Evolutionary conservation across 2,113 vertebrate species (phyloP).

Genomic region (Perccottus glenii): DNA sequence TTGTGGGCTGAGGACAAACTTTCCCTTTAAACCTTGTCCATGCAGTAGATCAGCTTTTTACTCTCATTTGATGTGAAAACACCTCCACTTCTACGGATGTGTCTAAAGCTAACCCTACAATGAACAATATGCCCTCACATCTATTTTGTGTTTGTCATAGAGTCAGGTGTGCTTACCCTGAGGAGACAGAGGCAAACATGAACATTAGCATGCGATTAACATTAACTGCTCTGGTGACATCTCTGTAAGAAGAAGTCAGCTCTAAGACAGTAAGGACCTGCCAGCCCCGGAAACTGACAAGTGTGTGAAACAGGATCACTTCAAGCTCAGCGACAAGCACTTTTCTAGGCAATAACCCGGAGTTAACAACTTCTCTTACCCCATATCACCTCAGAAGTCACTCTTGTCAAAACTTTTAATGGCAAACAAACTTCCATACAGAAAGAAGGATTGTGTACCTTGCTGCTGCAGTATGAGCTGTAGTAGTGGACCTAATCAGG

Average conservation of each 20-base stretch:
- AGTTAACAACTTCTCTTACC: conserved; percentile 48
- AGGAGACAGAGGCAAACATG: conserved; percentile 37
- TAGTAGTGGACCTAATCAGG: conserved; percentile 35
- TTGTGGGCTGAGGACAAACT: conserved; percentile 23
- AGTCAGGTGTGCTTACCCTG: conserved; percentile 41
- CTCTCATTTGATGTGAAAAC: background rate
- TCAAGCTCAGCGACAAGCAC: conserved; percentile 60
- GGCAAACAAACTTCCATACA: conserved; percentile 3
- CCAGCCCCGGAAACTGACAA: conserved; percentile 70
- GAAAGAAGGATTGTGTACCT: conserved; percentile 51
- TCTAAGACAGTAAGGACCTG: conserved; percentile 63
- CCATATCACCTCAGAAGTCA: conserved; percentile 53
- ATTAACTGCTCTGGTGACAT: conserved; percentile 62
- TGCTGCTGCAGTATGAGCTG: conserved; percentile 19
- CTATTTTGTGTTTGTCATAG: conserved; percentile 12
- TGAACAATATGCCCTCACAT: background rate
- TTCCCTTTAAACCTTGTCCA: conserved; percentile 7
- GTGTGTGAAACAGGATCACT: conserved; percentile 79
- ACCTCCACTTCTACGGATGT: background rate
- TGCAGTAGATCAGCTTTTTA: background rate
- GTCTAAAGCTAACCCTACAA: background rate
- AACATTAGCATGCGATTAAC: conserved; percentile 66
- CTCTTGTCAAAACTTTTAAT: conserved; percentile 8
- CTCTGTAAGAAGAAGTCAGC: conserved; percentile 63
- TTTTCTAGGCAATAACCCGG: conserved; percentile 60